phyloP scores from a whole-genome alignment of 1,140 invertebrate species.

The Sinonovacula constricta region DNA sequence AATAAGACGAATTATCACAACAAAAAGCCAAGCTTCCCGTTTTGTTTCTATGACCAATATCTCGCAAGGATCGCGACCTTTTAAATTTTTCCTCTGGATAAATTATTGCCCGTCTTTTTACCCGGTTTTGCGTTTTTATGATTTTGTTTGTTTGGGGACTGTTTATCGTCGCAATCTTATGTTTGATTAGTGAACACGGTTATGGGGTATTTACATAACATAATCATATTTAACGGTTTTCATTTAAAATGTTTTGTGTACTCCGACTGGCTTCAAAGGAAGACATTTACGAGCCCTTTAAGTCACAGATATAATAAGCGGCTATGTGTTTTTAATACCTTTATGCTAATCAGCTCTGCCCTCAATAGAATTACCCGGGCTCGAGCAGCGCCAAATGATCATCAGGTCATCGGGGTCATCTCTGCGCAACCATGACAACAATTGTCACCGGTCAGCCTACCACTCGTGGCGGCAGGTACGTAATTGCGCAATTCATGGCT shows the following conservation, averaged over 20 bases:
- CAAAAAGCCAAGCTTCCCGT: too few species aligned
- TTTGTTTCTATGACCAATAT: too few species aligned
- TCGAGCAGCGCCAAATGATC: neutral
- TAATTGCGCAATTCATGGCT: too few species aligned
- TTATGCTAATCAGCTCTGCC: neutral
- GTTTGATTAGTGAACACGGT: too few species aligned
- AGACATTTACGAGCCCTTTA: neutral
- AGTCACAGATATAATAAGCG: neutral
- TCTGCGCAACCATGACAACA: neutral
- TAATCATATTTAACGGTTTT: neutral
- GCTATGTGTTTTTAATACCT: neutral
- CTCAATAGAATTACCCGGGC: neutral
- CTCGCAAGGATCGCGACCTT: too few species aligned
- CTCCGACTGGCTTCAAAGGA: neutral
- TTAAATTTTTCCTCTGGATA: too few species aligned
- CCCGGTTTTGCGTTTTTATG: too few species aligned
- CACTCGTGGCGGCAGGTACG: neutral
- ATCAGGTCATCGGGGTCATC: neutral
- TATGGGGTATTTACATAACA: neutral
- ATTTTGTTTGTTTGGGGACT: too few species aligned
- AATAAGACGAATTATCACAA: too few species aligned
- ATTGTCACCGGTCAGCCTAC: neutral
- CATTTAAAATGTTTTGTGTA: neutral
- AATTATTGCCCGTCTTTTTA: too few species aligned
- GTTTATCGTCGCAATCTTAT: too few species aligned